These are phyloP conservation scores for Drosophila monieri DNA, from an alignment of 2,888 invertebrate genomes.

Conservation along the genomic window DNA sequence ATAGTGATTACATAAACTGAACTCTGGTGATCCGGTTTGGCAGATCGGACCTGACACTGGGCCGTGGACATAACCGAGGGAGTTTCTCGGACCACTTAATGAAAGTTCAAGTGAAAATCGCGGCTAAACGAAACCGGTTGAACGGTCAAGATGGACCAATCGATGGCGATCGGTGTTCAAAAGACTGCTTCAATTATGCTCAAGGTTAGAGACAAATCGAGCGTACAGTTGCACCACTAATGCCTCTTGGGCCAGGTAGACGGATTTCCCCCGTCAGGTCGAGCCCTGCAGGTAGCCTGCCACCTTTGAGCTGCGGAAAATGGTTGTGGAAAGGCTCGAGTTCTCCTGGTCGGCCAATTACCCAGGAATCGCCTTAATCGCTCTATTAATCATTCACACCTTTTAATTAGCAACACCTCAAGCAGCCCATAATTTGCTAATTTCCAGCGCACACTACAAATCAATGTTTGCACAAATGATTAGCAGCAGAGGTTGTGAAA, in stretches of 20 bases:
- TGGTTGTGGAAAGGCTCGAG: not conserved
- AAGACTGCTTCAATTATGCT: slow-evolving; percentile 57
- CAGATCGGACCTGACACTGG: slow-evolving; percentile 30
- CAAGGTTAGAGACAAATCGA: slow-evolving; percentile 58
- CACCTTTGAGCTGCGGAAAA: slow-evolving; percentile 8
- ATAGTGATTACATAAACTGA: slow-evolving; percentile 65
- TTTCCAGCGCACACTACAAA: slow-evolving; percentile 14
- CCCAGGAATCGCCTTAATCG: slow-evolving; percentile 5
- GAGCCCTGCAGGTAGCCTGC: slow-evolving; percentile 27
- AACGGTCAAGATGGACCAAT: slow-evolving; percentile 40
- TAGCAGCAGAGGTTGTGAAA: slow-evolving; percentile 27
- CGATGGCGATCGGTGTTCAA: slow-evolving; percentile 40
- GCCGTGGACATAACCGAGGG: slow-evolving; percentile 20
- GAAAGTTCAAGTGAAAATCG: slow-evolving; percentile 76
- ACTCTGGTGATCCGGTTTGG: slow-evolving; percentile 46
- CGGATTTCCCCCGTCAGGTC: slow-evolving; percentile 12
- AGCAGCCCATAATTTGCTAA: slow-evolving; percentile 35
- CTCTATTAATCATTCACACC: slow-evolving; percentile 21
- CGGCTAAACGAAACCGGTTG: slow-evolving; percentile 59
- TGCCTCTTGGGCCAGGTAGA: slow-evolving; percentile 10
- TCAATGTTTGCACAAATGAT: slow-evolving; percentile 37
- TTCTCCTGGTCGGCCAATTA: not conserved
- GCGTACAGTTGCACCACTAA: slow-evolving; percentile 18
- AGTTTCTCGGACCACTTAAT: slow-evolving; percentile 55
- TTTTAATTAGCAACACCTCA: slow-evolving; percentile 32